These are phyloP conservation scores for Cochlearius cochlearius DNA, from an alignment of 2,113 vertebrate genomes.

Conservation along the genomic window DNA sequence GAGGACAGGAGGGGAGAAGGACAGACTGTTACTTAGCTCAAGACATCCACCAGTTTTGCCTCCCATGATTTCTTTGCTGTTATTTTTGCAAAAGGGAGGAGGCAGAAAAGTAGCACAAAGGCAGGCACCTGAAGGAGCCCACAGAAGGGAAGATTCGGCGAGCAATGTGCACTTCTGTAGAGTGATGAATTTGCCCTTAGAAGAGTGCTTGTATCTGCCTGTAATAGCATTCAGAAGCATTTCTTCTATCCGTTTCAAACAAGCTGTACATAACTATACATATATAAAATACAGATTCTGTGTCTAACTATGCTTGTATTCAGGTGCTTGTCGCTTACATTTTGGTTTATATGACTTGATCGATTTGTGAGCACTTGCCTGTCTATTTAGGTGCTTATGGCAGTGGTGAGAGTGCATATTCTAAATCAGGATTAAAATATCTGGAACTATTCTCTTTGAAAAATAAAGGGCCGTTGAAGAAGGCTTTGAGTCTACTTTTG, in stretches of 20 bases:
- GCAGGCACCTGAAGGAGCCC: background rate
- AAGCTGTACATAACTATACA: background rate
- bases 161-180: background rate
- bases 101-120: background rate
- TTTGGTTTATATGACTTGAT: background rate
- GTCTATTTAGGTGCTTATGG: background rate
- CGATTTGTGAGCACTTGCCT: background rate
- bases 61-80: background rate
- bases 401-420: background rate
- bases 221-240: background rate
- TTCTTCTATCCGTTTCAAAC: background rate
- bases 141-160: background rate
- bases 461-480: background rate
- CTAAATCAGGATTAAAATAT: background rate
- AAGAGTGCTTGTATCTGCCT: background rate
- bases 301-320: background rate
- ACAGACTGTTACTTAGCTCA: background rate
- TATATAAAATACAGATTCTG: background rate
- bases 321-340: background rate
- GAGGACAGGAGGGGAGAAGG: background rate
- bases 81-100: background rate
- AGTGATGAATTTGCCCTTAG: background rate
- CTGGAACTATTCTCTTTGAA: background rate
- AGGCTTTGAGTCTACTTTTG: background rate
- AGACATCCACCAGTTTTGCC: background rate